Base-by-base conservation (phyloP, 1,140 invertebrate species). In the Aphelinus atriplicis region DNA sequence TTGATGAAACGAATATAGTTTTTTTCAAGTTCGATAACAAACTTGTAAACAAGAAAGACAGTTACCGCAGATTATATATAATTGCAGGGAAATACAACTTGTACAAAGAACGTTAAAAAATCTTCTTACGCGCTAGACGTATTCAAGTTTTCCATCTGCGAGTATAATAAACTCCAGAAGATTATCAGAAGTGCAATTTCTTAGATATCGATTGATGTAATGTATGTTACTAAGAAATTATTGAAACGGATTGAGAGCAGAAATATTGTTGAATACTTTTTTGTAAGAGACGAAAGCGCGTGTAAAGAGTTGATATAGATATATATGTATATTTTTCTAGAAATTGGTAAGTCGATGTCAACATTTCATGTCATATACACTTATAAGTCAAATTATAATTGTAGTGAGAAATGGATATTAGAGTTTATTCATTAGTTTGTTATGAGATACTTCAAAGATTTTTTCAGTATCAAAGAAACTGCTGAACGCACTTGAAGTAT, bases 51-150 rank as follows among this genome's bases (percentile, higher is more conserved):
- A 56, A 64, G 46, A 71, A 26, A 75, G 55, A 68, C 68, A 75
- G 55, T 65, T 75, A 75, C 58, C 58, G 65, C 58, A 70, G 50
- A 65, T 70, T 75, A 70, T 75, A 58, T 43, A 75, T 69, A 47
- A 53, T 57, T 70, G 53, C 62, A 75, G 47, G 51, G 7, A 70
- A 64, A 75, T 51, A 58, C 10, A 60, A 71, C n/a, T 65, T 76
- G 67, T 70, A 76, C 63, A 71, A 56, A 75, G 45, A 70, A 65
- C 47, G 9, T 58, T 68, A 58, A 46, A 62, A 47, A 70, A 45
- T 68, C 68, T 71, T 68, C 45, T 69, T 55, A 2, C 10, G 51
- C 46, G 47, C 26, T 72, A 57, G 10, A 71, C 5, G 47, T 56
- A 26, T 61, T 64, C 1, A 60, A 75, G 45, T 64, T 57, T 50